Evolutionary conservation across 2,888 invertebrate genomes (phyloP).

Genomic region (Caenorhabditis imperialis): DNA sequence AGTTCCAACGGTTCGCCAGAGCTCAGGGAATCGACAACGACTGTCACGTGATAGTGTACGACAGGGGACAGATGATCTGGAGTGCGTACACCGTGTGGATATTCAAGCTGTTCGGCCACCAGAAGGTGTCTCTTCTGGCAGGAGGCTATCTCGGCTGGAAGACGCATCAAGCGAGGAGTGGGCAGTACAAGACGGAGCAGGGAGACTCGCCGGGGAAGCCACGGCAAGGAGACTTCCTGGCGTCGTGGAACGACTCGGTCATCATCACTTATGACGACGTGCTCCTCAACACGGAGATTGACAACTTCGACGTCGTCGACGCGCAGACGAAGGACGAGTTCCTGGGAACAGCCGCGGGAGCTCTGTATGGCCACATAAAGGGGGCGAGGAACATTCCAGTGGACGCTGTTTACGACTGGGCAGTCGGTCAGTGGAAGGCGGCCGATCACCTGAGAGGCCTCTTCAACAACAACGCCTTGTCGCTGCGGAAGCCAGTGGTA

Average conservation of each 20-base stretch:
- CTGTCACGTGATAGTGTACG: constrained; percentile 75
- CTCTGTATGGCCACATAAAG: constrained; percentile 75
- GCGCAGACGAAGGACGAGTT: constrained; percentile 74
- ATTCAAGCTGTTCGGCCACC: constrained; percentile 74
- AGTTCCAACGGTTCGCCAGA: constrained; percentile 70
- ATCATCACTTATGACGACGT: constrained; percentile 76
- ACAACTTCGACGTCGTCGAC: constrained; percentile 72
- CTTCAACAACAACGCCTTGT: constrained; percentile 59
- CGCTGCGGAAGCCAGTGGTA: constrained; percentile 56
- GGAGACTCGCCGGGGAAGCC: constrained; percentile 24
- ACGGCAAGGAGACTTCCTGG: constrained; percentile 70
- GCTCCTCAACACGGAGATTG: constrained; percentile 69
- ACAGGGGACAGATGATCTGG: constrained; percentile 74
- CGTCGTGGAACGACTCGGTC: constrained; percentile 70
- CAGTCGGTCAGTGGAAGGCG: constrained; percentile 58
- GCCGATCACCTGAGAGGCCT: constrained; percentile 46
- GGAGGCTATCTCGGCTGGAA: constrained; percentile 74
- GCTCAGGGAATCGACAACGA: constrained; percentile 74
- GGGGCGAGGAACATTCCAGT: constrained; percentile 73
- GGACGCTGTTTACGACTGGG: constrained; percentile 67
- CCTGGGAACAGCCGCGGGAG: constrained; percentile 64
- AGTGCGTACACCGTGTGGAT: constrained; percentile 76
- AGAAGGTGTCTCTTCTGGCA: constrained; percentile 68
- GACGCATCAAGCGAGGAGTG: constrained; percentile 58
- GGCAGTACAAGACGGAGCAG: constrained; percentile 63